A percentile compares a stretch with the other conserved stretches of the same genome.
phyloP scores from a whole-genome alignment of 2,797 vertebrate species.

The Anomalospiza imberbis region DNA sequence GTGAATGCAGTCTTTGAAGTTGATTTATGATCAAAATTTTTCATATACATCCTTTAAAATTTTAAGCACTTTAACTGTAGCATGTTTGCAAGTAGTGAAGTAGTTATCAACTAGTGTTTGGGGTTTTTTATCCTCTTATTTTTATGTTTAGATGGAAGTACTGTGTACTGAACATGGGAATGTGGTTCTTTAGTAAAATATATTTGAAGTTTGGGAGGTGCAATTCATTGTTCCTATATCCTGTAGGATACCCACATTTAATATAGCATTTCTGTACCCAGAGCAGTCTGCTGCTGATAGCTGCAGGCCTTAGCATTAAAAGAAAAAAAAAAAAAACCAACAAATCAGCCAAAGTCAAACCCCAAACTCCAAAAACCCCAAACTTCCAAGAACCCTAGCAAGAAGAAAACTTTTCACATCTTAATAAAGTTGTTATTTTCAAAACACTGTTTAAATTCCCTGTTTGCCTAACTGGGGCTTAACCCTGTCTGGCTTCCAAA shows the following conservation, averaged over 20 bases:
- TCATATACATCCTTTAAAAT: neutral
- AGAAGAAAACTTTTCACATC: neutral
- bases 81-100: neutral
- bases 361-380: neutral
- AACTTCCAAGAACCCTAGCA: neutral
- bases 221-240: neutral
- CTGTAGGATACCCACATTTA: neutral
- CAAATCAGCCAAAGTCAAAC: neutral
- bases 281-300: neutral
- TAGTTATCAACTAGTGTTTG: neutral
- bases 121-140: neutral
- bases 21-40: neutral
- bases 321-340: accelerated
- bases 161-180: neutral
- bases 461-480: neutral
- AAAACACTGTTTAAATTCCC: neutral
- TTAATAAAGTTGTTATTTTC: neutral
- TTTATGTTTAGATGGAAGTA: neutral
- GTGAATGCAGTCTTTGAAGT: neutral
- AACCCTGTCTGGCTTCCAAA: slow-evolving; percentile 37
- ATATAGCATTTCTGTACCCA: neutral
- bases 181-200: neutral
- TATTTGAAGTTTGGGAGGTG: neutral
- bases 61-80: neutral
- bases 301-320: neutral